These are phyloP conservation scores for Tautogolabrus adspersus DNA, from an alignment of 2,113 vertebrate species.

Conservation along the genomic window DNA sequence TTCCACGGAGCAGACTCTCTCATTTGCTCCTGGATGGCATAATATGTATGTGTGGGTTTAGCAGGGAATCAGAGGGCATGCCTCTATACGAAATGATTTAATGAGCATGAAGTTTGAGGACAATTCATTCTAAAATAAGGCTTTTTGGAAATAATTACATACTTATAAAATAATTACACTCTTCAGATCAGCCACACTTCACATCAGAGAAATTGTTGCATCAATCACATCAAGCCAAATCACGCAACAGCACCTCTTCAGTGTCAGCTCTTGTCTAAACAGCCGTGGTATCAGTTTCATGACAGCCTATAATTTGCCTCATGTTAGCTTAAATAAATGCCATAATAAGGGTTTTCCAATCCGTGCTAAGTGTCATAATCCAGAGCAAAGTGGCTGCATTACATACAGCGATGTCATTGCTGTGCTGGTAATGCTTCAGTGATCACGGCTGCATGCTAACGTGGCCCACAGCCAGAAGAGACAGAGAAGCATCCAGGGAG, in stretches of 20 bases:
- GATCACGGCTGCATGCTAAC: conserved; percentile 43
- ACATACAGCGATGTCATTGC: conserved; percentile 56
- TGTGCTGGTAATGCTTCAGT: conserved; percentile 66
- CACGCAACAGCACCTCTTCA: conserved; percentile 55
- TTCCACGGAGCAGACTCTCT: conserved; percentile 36
- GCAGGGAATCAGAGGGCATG: neutral
- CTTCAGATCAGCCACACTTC: conserved; percentile 49
- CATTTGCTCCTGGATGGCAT: conserved; percentile 52
- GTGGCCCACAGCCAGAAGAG: conserved; percentile 52
- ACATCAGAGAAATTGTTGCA: conserved; percentile 55
- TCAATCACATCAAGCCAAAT: conserved; percentile 66
- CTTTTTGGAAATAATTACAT: conserved; percentile 59
- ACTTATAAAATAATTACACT: conserved; percentile 60
- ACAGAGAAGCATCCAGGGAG: conserved; percentile 19
- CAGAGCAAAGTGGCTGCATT: conserved; percentile 58
- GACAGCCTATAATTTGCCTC: conserved; percentile 74
- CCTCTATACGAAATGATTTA: conserved; percentile 47
- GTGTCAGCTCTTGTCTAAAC: conserved; percentile 74
- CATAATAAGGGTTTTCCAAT: conserved; percentile 74
- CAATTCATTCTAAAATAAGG: conserved; percentile 44
- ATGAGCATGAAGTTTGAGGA: conserved; percentile 39
- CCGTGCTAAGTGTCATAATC: conserved; percentile 72
- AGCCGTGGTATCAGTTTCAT: conserved; percentile 49
- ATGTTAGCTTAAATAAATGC: conserved; percentile 66
- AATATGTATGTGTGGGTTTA: conserved; percentile 13